Conservation (phyloP, 2,888 invertebrate genomes). For the Cybosia mesomella region DNA sequence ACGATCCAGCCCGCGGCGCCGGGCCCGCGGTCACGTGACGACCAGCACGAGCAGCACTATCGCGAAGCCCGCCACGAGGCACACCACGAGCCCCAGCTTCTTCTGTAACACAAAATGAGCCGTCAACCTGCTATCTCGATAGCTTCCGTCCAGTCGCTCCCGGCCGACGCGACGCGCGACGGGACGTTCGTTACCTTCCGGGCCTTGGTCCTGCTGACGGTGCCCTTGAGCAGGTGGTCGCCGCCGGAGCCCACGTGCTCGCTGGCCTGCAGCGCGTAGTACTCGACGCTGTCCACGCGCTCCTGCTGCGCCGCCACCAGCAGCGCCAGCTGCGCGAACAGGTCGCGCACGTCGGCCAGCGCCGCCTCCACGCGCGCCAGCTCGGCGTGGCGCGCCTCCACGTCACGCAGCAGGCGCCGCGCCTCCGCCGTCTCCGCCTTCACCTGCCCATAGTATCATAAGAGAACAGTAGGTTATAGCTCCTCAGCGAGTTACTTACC, state of each 20-base stretch:
- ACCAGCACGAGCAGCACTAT: constrained; percentile 75
- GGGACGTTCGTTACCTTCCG: constrained; percentile 77
- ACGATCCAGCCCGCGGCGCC: neutral
- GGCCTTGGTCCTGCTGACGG: constrained; percentile 77
- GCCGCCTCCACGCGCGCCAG: constrained; percentile 93
- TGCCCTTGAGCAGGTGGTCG: constrained; percentile 83
- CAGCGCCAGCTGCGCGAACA: constrained; percentile 94
- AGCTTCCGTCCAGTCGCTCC: no score
- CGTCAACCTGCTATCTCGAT: no score
- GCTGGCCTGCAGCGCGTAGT: constrained; percentile 88
- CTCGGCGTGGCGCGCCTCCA: constrained; percentile 94
- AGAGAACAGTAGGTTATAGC: no score
- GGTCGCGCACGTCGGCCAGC: constrained; percentile 91
- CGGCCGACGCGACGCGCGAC: no score
- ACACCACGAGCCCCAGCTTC: constrained; percentile 72
- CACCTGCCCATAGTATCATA: constrained; percentile 85
- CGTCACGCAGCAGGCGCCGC: constrained; percentile 91
- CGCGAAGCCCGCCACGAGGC: constrained; percentile 69
- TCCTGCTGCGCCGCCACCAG: constrained; percentile 92
- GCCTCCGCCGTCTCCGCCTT: constrained; percentile 93
- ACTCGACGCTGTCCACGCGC: constrained; percentile 89
- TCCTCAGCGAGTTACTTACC: no score
- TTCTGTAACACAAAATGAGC: constrained; percentile 67
- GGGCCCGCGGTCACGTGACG: constrained; percentile 57
- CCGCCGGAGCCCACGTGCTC: constrained; percentile 87